Evolutionary conservation across 2,113 vertebrate species (phyloP).

Genomic region (Perca flavescens): DNA sequence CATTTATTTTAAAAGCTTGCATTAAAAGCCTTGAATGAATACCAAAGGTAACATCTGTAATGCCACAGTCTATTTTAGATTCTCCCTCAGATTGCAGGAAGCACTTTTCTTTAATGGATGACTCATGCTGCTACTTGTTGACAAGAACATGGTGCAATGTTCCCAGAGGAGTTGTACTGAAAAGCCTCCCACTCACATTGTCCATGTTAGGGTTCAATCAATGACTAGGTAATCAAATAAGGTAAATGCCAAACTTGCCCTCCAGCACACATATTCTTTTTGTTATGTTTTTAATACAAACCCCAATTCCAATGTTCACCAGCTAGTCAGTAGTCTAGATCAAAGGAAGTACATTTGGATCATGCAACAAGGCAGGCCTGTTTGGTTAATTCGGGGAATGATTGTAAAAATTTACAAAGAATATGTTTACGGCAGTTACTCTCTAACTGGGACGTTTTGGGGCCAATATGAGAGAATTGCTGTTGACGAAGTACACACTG

Average conservation of each 20-base stretch:
- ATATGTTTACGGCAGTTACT: too few relatives aligned
- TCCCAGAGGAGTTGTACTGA: conserved; percentile 61
- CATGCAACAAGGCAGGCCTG: too few relatives aligned
- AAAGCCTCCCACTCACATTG: conserved; percentile 59
- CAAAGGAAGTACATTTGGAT: too few relatives aligned
- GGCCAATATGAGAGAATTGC: too few relatives aligned
- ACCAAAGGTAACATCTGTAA: conserved; percentile 32
- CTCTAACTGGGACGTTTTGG: too few relatives aligned
- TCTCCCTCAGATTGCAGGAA: conserved; percentile 43
- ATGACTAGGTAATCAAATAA: conserved; percentile 47
- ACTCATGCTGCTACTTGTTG: conserved; percentile 71
- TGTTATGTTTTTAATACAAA: background rate
- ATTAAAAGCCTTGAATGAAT: conserved; percentile 33
- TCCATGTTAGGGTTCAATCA: conserved; percentile 41
- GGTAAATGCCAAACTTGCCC: conserved; percentile 9
- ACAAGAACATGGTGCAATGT: conserved; percentile 74
- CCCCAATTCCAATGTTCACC: too few relatives aligned
- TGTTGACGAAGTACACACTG: too few relatives aligned
- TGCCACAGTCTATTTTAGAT: conserved; percentile 46
- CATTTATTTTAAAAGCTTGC: conserved; percentile 23
- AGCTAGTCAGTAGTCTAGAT: too few relatives aligned
- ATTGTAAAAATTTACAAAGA: too few relatives aligned
- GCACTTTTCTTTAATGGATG: conserved; percentile 68
- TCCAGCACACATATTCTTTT: conserved; percentile 1
- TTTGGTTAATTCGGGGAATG: too few relatives aligned